Evolutionary conservation across 2,797 vertebrate genomes (phyloP), one percentile per base, ranked within the genome.

Genomic region (Hoplostethus mediterraneus): DNA sequence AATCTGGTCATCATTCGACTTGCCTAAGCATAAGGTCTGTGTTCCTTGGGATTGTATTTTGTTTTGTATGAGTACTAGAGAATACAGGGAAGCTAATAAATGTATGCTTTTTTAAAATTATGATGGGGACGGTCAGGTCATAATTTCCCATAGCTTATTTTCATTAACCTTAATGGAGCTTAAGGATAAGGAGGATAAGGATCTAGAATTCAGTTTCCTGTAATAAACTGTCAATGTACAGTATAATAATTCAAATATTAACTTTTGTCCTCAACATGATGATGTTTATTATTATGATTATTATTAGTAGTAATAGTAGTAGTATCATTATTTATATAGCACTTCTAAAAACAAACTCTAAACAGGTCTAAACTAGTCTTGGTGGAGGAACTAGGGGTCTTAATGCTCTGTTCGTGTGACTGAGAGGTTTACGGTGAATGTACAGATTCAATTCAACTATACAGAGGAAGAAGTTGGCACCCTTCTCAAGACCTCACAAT

Each of bases 141-240:
- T 55, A 2, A 59, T 55, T 51, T 54, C 33, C 4, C 49, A 14
- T 54, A 36, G 21, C 53, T 66, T 62, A 28, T 51, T 51, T 16
- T 57, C 59, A 61, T 64, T 64, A 59, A 54, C 28, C 57, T 63
- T 28, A 28, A 28, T 28, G 28, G 28, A 28, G 28, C 28, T 28
- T 28, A 28, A 28, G 28, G 28, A 28, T 28, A 2, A 28, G 28
- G 3, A 28, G 28, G 28, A 28, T 28, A 44, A 49, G 21, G 42
- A 53, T 71, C 47, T 13, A 42, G 33, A 36, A 54, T 55, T 65
- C 33, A 66, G 28, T 79, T 67, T 59, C 11, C 63, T 45, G 54
- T n/a, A 51, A 49, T 57, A 44, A 71, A 72, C 3, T 28, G 28
- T 28, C n/a, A 21, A n/a, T 17, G 49, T 16, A 36, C 7, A 36